Base-by-base conservation (phyloP, 2,113 vertebrate species). In the Ibidorhyncha struthersii region DNA sequence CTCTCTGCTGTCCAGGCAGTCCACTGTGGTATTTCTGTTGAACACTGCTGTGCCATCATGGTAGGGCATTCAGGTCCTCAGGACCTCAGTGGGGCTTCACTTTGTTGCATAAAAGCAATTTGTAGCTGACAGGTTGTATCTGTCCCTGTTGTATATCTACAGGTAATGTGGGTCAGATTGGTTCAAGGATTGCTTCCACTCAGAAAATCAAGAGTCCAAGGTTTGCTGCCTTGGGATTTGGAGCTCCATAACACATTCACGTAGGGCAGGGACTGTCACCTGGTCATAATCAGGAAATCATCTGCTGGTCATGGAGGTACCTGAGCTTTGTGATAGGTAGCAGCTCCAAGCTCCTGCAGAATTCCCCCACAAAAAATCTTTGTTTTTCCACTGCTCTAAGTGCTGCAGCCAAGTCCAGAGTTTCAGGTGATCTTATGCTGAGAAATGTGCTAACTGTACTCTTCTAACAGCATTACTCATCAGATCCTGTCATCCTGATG, bases 381-480 rank as follows among this genome's bases (percentile, higher is more conserved):
- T 34, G 11, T 5, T 88, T 83, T 79, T 45, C 32, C 19, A 17
- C 16, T 90, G 8, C 17, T 87, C 8, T 30, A 38, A 43, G 12
- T 45, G 45, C 73, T 92, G 55, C 67, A 90, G 43, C 19, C 61
- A 55, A 65, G n/a, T 41, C 40, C 25, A 74, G 88, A 96, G 74
- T 97, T 96, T 89, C 63, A 95, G 89, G 50, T 71, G 72, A n/a
- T 90, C 66, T 80, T 61, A n/a, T 3, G 10, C 49, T 92, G 45
- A 41, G 19, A 88, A 89, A n/a, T 19, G 53, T 6, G 3, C 53
- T 72, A 30, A 26, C 0, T 1, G 8, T 65, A 20, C 8, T 52
- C 30, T 91, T 84, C 49, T 65, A 56, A 81, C 10, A 70, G 43
- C 18, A 15, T 82, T 88, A 43, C 82, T 80, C 50, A 56, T 56